A percentile compares a stretch with the other conserved stretches of the same genome.
Evolutionary conservation across 2,888 invertebrate species (phyloP).

Genomic region (Ochlodes sylvanus): DNA sequence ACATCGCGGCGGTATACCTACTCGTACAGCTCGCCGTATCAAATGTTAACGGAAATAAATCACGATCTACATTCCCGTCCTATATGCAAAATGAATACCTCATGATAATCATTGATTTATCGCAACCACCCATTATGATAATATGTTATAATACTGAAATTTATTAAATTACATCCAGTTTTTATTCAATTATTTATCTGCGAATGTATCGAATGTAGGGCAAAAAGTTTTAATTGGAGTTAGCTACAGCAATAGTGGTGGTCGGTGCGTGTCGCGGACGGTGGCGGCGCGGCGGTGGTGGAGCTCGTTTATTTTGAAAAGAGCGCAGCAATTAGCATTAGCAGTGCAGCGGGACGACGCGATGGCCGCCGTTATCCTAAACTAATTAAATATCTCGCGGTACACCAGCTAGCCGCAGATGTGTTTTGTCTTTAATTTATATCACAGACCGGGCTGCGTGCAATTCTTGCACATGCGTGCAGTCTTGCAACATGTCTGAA

Average conservation of each 20-base stretch:
- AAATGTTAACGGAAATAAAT: conserved; percentile 24
- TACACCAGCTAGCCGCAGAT: neutral
- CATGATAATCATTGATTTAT: conserved; percentile 24
- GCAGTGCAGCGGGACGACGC: conserved; percentile 29
- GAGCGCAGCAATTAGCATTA: conserved; percentile 32
- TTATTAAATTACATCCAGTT: neutral
- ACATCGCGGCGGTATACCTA: no score
- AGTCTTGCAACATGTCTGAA: no score
- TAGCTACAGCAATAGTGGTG: conserved; percentile 3
- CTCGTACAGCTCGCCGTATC: neutral
- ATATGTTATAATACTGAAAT: neutral
- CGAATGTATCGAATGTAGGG: conserved; percentile 9
- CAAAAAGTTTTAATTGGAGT: conserved; percentile 22
- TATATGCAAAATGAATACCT: conserved; percentile 18
- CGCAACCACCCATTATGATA: conserved; percentile 12
- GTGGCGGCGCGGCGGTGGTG: conserved; percentile 11
- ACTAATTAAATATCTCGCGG: conserved; percentile 19
- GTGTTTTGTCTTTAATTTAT: no score
- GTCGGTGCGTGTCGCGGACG: no score
- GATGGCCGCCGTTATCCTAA: conserved; percentile 22
- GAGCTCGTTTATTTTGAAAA: conserved; percentile 32
- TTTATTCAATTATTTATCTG: neutral
- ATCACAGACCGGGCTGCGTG: no score
- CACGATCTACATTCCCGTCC: conserved; percentile 16
- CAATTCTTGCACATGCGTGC: no score